These are phyloP conservation scores for Tricholaema leucomelas DNA, from an alignment of 2,113 vertebrate species.

Conservation along the genomic window DNA sequence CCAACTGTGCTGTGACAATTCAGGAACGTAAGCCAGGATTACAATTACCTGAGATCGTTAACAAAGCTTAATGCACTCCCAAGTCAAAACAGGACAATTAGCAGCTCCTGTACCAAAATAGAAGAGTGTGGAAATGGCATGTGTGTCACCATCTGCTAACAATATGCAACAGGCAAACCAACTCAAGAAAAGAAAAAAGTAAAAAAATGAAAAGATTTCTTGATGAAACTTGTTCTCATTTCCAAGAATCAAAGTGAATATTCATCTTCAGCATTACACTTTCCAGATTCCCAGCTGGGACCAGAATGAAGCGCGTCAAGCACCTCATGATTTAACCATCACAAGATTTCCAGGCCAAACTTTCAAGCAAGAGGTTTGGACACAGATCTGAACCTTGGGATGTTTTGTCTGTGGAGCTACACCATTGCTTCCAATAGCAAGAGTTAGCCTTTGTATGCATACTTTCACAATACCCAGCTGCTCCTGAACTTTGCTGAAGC, in stretches of 20 bases:
- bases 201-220: background rate
- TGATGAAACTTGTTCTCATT: background rate
- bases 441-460: background rate
- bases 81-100: slow-evolving; percentile 8
- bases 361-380: slow-evolving; percentile 22
- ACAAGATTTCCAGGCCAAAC: slow-evolving; percentile 39
- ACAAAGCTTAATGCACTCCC: background rate
- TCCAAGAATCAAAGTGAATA: slow-evolving; percentile 42
- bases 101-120: background rate
- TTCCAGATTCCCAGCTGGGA: slow-evolving; percentile 48
- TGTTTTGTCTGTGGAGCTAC: slow-evolving; percentile 4
- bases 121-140: background rate
- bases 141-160: slow-evolving; percentile 19
- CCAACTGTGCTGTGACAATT: background rate
- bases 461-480: background rate
- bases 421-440: background rate
- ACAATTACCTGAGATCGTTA: background rate
- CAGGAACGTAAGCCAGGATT: background rate
- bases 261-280: slow-evolving; percentile 5
- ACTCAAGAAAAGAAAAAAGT: background rate
- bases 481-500: background rate
- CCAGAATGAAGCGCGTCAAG: background rate
- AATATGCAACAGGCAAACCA: background rate
- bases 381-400: background rate
- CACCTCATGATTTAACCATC: slow-evolving; percentile 28